These are phyloP conservation scores for Perca fluviatilis DNA, from an alignment of 2,113 vertebrate genomes.

Conservation along the genomic window DNA sequence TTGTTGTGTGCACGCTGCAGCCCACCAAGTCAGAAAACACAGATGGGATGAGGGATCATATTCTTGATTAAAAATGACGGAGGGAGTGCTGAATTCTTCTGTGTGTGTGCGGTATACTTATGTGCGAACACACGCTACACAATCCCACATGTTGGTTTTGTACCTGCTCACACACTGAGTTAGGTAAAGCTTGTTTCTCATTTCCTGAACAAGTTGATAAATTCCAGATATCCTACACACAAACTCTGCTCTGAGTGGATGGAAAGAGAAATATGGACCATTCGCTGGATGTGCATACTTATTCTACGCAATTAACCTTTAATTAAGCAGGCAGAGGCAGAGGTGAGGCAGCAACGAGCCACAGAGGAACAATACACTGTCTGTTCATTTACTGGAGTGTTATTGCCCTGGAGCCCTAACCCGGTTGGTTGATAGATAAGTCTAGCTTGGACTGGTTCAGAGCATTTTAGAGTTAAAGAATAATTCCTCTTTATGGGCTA, in stretches of 20 bases:
- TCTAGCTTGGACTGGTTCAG: slow-evolving; percentile 9
- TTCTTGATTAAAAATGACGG: slow-evolving; percentile 80
- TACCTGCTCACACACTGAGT: slow-evolving; percentile 65
- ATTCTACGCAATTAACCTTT: slow-evolving; percentile 83
- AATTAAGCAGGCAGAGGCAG: slow-evolving; percentile 80
- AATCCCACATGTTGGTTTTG: slow-evolving; percentile 62
- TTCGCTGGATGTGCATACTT: slow-evolving; percentile 46
- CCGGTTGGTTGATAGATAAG: slow-evolving; percentile 30
- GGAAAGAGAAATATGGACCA: slow-evolving; percentile 41
- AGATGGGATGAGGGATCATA: slow-evolving; percentile 80
- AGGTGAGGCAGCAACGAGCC: slow-evolving; percentile 64
- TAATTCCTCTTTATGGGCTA: slow-evolving; percentile 10
- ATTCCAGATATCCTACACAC: slow-evolving; percentile 70
- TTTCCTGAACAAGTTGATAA: slow-evolving; percentile 82
- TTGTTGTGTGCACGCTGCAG: slow-evolving; percentile 41
- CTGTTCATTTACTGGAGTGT: slow-evolving; percentile 71
- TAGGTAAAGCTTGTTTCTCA: slow-evolving; percentile 61
- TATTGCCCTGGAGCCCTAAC: slow-evolving; percentile 17
- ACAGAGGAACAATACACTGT: slow-evolving; percentile 79
- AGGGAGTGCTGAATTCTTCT: slow-evolving; percentile 53
- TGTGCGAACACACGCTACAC: slow-evolving; percentile 9
- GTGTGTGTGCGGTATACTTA: slow-evolving; percentile 12
- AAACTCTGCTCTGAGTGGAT: slow-evolving; percentile 14
- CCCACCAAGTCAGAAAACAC: slow-evolving; percentile 75
- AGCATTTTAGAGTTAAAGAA: slow-evolving; percentile 29